Conservation (phyloP, 2,797 vertebrate species). For the Capromys pilorides region DNA sequence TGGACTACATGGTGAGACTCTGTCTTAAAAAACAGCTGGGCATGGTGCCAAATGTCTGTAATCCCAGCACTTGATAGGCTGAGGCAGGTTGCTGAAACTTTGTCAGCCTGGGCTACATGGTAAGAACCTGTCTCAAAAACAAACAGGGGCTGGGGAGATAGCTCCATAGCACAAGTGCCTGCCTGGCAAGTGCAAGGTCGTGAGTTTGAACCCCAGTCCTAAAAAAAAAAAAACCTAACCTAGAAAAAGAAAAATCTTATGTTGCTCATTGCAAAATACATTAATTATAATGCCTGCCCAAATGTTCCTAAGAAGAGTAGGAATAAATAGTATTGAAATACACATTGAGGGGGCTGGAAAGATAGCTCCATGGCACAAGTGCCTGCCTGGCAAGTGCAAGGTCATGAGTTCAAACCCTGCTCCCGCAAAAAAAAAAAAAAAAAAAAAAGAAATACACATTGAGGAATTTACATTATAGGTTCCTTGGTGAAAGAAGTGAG, state of each 20-base stretch:
- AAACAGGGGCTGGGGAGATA: no score
- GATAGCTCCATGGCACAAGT: no score
- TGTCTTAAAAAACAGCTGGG: not conserved
- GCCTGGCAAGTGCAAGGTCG: no score
- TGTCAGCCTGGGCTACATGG: not conserved
- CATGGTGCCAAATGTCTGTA: not conserved
- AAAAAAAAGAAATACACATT: slow-evolving; percentile 45
- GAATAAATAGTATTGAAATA: slow-evolving; percentile 21
- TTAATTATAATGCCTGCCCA: not conserved
- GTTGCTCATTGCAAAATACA: not conserved
- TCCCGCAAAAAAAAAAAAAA: no score
- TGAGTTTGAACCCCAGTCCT: no score
- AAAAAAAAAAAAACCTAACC: not conserved
- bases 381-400: no score
- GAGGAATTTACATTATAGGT: not conserved
- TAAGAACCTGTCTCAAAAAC: not conserved
- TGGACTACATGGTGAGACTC: no score
- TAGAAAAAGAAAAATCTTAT: not conserved
- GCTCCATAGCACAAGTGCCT: no score
- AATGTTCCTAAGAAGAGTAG: slow-evolving; percentile 3
- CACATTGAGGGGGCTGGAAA: slow-evolving; percentile 5
- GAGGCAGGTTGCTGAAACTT: not conserved
- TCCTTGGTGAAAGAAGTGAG: not conserved
- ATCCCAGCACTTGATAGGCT: not conserved
- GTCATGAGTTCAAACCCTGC: no score